Conservation (phyloP, 2,113 vertebrate species). For the Ellobius talpinus region DNA sequence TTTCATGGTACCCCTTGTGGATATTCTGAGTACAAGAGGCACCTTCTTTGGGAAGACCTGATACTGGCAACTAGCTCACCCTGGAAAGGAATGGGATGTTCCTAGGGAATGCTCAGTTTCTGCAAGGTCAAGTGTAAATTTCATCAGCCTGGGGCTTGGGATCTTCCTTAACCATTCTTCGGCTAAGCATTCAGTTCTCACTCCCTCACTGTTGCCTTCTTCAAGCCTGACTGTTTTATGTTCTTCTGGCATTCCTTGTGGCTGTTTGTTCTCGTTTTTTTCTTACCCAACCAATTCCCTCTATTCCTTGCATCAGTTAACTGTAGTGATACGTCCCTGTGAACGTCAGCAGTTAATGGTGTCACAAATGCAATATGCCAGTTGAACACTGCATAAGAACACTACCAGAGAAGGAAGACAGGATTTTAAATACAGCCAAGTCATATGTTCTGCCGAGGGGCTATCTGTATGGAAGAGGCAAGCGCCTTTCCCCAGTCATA, state of each 20-base stretch:
- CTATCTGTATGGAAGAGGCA: neutral
- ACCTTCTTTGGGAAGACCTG: conserved; percentile 4
- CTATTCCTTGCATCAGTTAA: neutral
- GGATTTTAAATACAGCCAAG: conserved; percentile 4
- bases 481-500: neutral
- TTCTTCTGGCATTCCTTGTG: neutral
- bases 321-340: neutral
- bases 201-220: neutral
- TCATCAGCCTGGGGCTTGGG: neutral
- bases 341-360: neutral
- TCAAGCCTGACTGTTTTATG: neutral
- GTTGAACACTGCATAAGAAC: neutral
- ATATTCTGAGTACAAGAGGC: neutral
- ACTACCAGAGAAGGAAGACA: neutral
- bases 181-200: neutral
- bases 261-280: neutral
- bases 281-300: neutral
- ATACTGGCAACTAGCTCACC: neutral
- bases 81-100: neutral
- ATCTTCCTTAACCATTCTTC: neutral
- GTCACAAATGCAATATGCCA: neutral
- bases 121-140: neutral
- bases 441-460: neutral
- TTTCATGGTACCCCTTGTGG: neutral
- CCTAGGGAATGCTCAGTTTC: neutral